Base-by-base conservation (phyloP, 2,888 invertebrate genomes). In the Koerneria pararmatus region DNA sequence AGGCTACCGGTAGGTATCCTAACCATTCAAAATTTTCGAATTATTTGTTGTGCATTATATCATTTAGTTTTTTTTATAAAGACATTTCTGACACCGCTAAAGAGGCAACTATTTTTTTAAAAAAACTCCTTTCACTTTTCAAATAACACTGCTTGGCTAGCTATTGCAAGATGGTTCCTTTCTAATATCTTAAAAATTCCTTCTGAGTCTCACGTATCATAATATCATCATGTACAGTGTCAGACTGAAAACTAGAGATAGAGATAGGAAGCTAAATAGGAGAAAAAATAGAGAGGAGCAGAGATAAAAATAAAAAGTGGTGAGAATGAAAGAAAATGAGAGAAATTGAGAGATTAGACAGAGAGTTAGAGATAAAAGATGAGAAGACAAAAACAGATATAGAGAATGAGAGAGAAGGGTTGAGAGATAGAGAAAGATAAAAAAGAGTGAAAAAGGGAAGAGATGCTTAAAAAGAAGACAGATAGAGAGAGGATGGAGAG, bases 401-500 rank as follows among this genome's bases (percentile, higher is more conserved):
- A 56, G 48, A 34, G n/a, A 27, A 24, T 34, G 62, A 51, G 51
- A 19, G 61, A 61, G 29, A 48, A 31, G 22, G 34, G 24, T 34
- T 49, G 22, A n/a, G 48, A 48, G 48, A 49, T 15, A 48, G 41
- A 37, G 34, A 4, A 41, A 19, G 8, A 8, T 19, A 41, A 19
- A 41, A 19, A 8, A 19, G 41, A 41, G 41, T 19, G 41, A 41
- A 41, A n/a, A n/a, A 41, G 41, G 11, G 19, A 19, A 19, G 41
- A 19, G 41, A 8, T 8, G 41, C 41, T 41, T 8, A n/a, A n/a
- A n/a, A n/a, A n/a, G n/a, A n/a, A n/a, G n/a, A n/a, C n/a, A n/a
- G n/a, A n/a, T n/a, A n/a, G n/a, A 32, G 32, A 22, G 58, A 58
- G 22, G n/a, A 24, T 31, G 58, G 32, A 29, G 32, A n/a, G 58